These are phyloP conservation scores for Amitus sp. DNA, from an alignment of 2,888 invertebrate genomes.

Conservation along the genomic window DNA sequence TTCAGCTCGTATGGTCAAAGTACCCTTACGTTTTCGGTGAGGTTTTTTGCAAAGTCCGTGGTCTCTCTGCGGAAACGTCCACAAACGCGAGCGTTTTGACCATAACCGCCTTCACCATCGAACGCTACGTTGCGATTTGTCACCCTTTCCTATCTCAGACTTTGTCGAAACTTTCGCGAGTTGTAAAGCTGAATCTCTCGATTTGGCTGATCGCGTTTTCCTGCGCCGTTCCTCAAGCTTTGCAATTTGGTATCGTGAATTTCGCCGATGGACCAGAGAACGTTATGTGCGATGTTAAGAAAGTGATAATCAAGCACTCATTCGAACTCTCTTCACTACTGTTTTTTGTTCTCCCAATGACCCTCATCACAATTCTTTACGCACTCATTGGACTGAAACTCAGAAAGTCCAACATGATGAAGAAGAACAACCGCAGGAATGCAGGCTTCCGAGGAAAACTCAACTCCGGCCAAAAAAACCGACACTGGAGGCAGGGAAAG, in stretches of 20 bases:
- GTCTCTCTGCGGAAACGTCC: conserved; percentile 69
- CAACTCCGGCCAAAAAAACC: conserved; percentile 43
- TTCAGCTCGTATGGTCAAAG: conserved; percentile 67
- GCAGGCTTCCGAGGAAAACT: conserved; percentile 36
- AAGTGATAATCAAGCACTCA: conserved; percentile 66
- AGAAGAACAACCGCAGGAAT: conserved; percentile 44
- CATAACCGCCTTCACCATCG: conserved; percentile 78
- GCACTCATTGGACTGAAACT: conserved; percentile 67
- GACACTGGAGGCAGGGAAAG: conserved; percentile 64
- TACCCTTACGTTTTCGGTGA: conserved; percentile 69
- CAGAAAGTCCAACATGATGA: conserved; percentile 68
- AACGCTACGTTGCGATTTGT: conserved; percentile 78
- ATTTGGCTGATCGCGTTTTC: conserved; percentile 84
- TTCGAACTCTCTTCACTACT: conserved; percentile 72
- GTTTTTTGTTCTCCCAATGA: conserved; percentile 73
- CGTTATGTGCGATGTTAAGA: conserved; percentile 65
- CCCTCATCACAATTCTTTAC: conserved; percentile 71
- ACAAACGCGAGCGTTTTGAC: conserved; percentile 69
- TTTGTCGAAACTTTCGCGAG: conserved; percentile 87
- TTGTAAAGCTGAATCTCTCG: conserved; percentile 80
- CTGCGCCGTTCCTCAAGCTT: conserved; percentile 78
- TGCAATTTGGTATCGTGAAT: conserved; percentile 66
- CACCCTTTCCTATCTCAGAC: conserved; percentile 80
- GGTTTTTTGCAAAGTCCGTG: conserved; percentile 68
- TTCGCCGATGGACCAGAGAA: conserved; percentile 66